Base-by-base conservation (phyloP, 2,113 vertebrate genomes). In the Alligator sinensis region DNA sequence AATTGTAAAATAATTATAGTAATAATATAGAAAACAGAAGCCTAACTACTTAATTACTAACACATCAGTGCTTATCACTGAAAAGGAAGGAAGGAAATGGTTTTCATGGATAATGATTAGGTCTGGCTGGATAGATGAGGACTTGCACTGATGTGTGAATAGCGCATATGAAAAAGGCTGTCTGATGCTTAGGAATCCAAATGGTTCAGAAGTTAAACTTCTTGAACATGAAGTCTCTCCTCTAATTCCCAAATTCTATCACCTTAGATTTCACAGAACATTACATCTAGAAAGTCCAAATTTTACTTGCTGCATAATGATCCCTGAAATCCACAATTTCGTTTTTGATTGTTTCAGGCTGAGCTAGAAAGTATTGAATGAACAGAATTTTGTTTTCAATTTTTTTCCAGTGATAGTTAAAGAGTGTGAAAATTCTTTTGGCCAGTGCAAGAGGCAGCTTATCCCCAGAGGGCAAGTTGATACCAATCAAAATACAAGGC, bases 191-290 rank as follows among this genome's bases (percentile, higher is more conserved):
- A 84, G 91, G 75, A 79, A 94, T 88, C 91, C 84, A 91, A 91
- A 92, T 4, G 6, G n/a, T 82, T 93, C 84, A 58, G 77, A 88
- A 93, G 74, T 96, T 94, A 88, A 89, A 86, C 19, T 90, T 96
- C 64, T 80, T 81, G 75, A 93, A 81, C 74, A 25, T 59, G 83
- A 96, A 74, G 88, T 87, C 55, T 91, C 92, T 89, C 89, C 18
- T 57, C 91, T 86, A 70, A 28, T 80, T 95, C 47, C 62, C 24
- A 91, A 82, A 89, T 96, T 76, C 75, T 91, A 96, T 81, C 91
- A 95, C 83, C 91, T 94, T 93, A 64, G 34, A 91, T 96, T 91
- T 96, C 85, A 91, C 58, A 87, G 76, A 92, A 92, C 81, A 80
- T 88, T 94, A 90, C 83, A 70, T 81, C 25, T 78, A 92, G 82